Percentiles rank a stretch among this genome's conserved stretches.
Conservation (phyloP, 1,140 invertebrate species). For the Scaptodrosophila lebanonensis region DNA sequence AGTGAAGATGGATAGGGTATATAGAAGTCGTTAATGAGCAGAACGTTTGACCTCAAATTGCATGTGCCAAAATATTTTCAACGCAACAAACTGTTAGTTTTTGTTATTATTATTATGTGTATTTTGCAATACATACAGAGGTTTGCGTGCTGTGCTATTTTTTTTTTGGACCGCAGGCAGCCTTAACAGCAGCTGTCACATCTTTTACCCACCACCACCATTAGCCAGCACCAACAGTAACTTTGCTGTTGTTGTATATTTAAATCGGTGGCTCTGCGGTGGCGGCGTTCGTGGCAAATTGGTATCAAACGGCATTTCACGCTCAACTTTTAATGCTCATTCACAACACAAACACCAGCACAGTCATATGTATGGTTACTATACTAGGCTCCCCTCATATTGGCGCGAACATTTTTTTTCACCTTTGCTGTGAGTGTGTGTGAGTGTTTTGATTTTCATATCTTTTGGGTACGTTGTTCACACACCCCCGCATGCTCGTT, state of each 20-base stretch:
- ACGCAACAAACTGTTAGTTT: constrained; percentile 10
- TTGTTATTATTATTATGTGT: too few relatives aligned
- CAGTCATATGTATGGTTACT: constrained; percentile 4
- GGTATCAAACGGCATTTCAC: constrained; percentile 25
- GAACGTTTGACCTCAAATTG: too few relatives aligned
- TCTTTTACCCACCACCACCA: constrained; percentile 19
- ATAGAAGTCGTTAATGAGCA: too few relatives aligned
- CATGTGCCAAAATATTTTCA: constrained; percentile 23
- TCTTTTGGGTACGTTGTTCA: constrained; percentile 27
- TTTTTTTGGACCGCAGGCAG: constrained; percentile 18
- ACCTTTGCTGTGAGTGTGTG: constrained; percentile 64
- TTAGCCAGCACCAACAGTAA: constrained; percentile 14
- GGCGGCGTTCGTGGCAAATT: constrained; percentile 31
- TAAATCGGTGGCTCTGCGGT: not conserved
- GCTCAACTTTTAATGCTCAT: constrained; percentile 40
- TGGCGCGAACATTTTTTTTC: constrained; percentile 72
- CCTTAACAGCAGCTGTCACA: constrained; percentile 38
- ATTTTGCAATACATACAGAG: not conserved
- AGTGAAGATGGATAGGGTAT: too few relatives aligned
- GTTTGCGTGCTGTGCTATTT: constrained; percentile 1
- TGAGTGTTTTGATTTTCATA: constrained; percentile 63
- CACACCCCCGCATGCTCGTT: constrained; percentile 46
- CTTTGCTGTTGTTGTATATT: constrained; percentile 12
- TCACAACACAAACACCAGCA: constrained; percentile 19
- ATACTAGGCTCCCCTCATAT: constrained; percentile 37